These are phyloP conservation scores for Platorchestia sp. DNA, from an alignment of 1,140 invertebrate species.

Conservation along the genomic window DNA sequence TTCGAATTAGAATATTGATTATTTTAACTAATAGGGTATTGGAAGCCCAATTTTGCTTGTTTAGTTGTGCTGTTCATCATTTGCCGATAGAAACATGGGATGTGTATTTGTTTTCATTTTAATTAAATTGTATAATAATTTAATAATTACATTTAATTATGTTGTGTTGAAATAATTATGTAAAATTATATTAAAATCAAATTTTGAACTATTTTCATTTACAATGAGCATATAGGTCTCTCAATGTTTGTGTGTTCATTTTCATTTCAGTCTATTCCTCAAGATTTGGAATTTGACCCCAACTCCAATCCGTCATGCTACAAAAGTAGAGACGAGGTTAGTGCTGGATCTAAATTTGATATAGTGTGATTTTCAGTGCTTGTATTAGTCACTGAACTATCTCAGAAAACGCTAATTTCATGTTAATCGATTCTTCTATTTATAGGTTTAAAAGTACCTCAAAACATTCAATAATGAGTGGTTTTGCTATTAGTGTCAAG, in stretches of 20 bases:
- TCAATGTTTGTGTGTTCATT: background rate
- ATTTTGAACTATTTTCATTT: background rate
- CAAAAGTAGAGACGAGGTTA: conserved; percentile 95
- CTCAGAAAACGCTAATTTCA: background rate
- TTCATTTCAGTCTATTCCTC: conserved; percentile 89
- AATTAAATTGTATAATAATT: background rate
- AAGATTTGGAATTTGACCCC: conserved; percentile 99
- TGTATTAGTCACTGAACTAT: background rate
- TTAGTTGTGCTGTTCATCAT: too few relatives aligned
- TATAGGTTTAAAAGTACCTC: background rate
- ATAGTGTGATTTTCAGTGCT: background rate
- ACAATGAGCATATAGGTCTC: background rate
- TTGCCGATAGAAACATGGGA: background rate
- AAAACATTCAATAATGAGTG: too few relatives aligned
- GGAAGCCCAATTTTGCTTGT: background rate
- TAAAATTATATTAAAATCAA: too few relatives aligned
- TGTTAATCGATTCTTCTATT: background rate
- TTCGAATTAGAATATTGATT: background rate
- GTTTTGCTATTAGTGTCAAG: background rate
- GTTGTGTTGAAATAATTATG: too few relatives aligned
- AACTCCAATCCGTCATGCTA: conserved; percentile 98
- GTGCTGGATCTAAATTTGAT: background rate
- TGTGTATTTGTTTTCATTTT: background rate
- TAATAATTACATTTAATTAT: background rate
- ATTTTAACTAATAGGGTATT: background rate